phyloP scores from a whole-genome alignment of 2,113 vertebrate genomes.

The Oncorhynchus kisutch region DNA sequence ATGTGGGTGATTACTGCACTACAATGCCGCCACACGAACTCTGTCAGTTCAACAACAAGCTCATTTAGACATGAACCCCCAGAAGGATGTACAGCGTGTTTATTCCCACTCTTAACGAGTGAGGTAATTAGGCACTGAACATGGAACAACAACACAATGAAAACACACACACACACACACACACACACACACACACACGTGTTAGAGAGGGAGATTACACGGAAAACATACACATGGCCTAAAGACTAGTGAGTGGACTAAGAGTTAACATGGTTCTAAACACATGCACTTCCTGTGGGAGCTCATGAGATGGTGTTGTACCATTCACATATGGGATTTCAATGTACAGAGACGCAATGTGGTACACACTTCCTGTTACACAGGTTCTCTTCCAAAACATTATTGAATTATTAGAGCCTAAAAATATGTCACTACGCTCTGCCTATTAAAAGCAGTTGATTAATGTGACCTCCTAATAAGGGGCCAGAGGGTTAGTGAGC shows the following conservation, averaged over 20 bases:
- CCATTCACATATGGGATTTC: too few relatives aligned
- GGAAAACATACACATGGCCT: too few relatives aligned
- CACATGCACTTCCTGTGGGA: too few relatives aligned
- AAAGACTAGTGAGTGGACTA: too few relatives aligned
- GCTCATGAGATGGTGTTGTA: too few relatives aligned
- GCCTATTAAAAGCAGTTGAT: not conserved
- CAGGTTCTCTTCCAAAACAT: not conserved
- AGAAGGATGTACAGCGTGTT: conserved; percentile 17
- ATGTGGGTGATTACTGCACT: not conserved
- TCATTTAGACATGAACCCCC: conserved; percentile 37
- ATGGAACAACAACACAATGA: conserved; percentile 28
- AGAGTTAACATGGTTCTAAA: too few relatives aligned
- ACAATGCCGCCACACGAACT: not conserved
- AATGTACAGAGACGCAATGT: not conserved
- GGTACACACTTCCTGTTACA: not conserved
- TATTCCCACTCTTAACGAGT: conserved; percentile 9
- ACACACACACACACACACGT: not conserved
- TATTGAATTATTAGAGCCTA: not conserved
- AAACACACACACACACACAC: not conserved
- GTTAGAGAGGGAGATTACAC: too few relatives aligned
- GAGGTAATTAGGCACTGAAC: conserved; percentile 38
- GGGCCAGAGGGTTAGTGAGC: not conserved
- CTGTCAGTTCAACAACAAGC: conserved; percentile 23
- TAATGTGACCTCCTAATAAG: not conserved
- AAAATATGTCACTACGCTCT: not conserved